Evolutionary conservation across 1,140 invertebrate genomes (phyloP), one percentile per base, ranked within the genome.

Genomic region (Drosophila saltans): DNA sequence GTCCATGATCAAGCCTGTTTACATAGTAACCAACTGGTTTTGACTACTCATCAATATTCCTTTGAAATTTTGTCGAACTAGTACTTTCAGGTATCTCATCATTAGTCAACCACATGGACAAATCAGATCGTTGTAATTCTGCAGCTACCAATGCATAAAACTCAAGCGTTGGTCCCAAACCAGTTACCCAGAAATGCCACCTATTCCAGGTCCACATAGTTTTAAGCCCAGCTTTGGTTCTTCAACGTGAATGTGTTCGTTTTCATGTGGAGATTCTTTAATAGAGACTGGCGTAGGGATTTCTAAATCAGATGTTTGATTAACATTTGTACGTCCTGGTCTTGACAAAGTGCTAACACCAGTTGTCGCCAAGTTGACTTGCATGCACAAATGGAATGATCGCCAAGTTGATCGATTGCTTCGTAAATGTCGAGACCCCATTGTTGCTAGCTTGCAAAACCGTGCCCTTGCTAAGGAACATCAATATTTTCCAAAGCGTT

Each of bases 151-250:
- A 93, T 45, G 98, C 97, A 93, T 99, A 99, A 93, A 99, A 99
- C 94, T 99, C 99, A 11, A 99, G 93, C 3, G 98, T 99, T 1
- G 99, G 99, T 0, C 99, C 99, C n/a, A 99, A 93, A 10, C 99
- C 99, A 9, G 99, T 99, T 48, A 99, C 99, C 93, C 97, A 16
- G 95, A 93, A 66, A 97, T 94, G 9, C 96, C 96, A 16, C 96
- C 95, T 62, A 97, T 93, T 82, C 96, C 96, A 24, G 96, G 96
- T 26, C 96, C 97, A 59, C 96, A 94, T 1, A 98, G 89, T 3
- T 94, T 94, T 3, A 97, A 92, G 1, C 94, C 94, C 8, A 97
- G 93, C 81, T 95, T 95, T 26, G 96, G 96, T 90, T 95, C 95
- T 21, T 93, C 93, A 78, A 94, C 72, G 43, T 93, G 75, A 55